These are phyloP conservation scores for Microcaecilia unicolor DNA, from an alignment of 2,797 vertebrate species.

Conservation along the genomic window DNA sequence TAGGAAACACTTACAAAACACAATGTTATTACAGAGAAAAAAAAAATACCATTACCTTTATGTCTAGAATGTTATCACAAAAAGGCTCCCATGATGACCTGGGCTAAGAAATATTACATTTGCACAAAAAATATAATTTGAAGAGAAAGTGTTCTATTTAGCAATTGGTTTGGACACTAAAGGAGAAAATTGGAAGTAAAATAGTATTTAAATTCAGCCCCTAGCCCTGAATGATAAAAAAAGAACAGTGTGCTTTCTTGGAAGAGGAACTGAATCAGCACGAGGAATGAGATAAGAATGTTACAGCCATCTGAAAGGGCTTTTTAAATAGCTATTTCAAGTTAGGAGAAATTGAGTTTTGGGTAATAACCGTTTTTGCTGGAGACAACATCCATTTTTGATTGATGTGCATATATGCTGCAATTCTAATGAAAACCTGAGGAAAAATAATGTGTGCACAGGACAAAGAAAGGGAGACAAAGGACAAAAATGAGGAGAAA, in stretches of 20 bases:
- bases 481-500: conserved; percentile 6
- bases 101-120: conserved; percentile 22
- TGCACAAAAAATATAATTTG: conserved; percentile 26
- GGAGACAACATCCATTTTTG: conserved; percentile 22
- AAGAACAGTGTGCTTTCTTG: conserved; percentile 25
- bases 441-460: not conserved
- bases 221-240: conserved; percentile 24
- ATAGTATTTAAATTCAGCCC: conserved; percentile 32
- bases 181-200: conserved; percentile 31
- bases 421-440: conserved; percentile 30
- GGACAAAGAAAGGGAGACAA: conserved; percentile 19
- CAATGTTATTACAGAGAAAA: conserved; percentile 8
- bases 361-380: conserved; percentile 26
- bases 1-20: not conserved
- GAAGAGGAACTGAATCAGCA: conserved; percentile 14
- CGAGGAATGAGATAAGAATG: conserved; percentile 18
- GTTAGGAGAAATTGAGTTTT: conserved; percentile 27
- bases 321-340: conserved; percentile 19
- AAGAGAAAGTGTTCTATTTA: conserved; percentile 26
- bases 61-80: conserved; percentile 17
- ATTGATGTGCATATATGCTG: conserved; percentile 43
- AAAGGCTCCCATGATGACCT: conserved; percentile 24
- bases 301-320: conserved; percentile 15
- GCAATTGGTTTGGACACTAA: conserved; percentile 32
- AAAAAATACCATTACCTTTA: conserved; percentile 11